phyloP scores from a whole-genome alignment of 2,888 invertebrate genomes.

The Liposcelis brunnea region DNA sequence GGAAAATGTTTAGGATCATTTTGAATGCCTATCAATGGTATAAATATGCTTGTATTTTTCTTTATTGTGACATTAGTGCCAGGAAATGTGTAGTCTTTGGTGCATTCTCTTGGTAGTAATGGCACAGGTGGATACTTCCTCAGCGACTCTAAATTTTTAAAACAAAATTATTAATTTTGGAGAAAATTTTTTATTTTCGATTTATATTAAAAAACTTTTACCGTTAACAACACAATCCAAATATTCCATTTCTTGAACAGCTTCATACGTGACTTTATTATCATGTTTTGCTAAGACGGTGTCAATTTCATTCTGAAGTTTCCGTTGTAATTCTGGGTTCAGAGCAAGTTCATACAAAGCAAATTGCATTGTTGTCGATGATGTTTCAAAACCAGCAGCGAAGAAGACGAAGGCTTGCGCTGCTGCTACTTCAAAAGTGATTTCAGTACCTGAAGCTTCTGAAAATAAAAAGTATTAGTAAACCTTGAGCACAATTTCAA shows the following conservation, averaged over 20 bases:
- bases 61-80: slow-evolving; percentile 14
- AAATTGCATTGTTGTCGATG: slow-evolving; percentile 29
- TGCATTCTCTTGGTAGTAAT: slow-evolving; percentile 24
- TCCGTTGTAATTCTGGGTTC: slow-evolving; percentile 27
- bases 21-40: slow-evolving; percentile 34
- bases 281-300: slow-evolving; percentile 22
- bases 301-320: slow-evolving; percentile 26
- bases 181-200: not conserved
- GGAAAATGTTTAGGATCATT: slow-evolving; percentile 34
- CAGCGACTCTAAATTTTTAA: slow-evolving; percentile 30
- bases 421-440: slow-evolving; percentile 16
- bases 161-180: not conserved
- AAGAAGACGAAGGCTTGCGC: slow-evolving; percentile 32
- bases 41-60: slow-evolving; percentile 27
- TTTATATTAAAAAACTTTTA: slow-evolving; percentile 13
- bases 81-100: slow-evolving; percentile 21
- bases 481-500: too few species aligned
- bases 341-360: slow-evolving; percentile 29
- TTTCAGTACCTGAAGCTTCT: not conserved
- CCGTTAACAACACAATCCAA: slow-evolving; percentile 28
- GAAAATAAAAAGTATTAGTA: too few species aligned
- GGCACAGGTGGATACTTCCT: slow-evolving; percentile 26
- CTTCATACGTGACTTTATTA: slow-evolving; percentile 25
- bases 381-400: too few species aligned
- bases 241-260: slow-evolving; percentile 28